Evolutionary conservation across 1,140 invertebrate species (phyloP).

Genomic region (Apocrypta bakeri): DNA sequence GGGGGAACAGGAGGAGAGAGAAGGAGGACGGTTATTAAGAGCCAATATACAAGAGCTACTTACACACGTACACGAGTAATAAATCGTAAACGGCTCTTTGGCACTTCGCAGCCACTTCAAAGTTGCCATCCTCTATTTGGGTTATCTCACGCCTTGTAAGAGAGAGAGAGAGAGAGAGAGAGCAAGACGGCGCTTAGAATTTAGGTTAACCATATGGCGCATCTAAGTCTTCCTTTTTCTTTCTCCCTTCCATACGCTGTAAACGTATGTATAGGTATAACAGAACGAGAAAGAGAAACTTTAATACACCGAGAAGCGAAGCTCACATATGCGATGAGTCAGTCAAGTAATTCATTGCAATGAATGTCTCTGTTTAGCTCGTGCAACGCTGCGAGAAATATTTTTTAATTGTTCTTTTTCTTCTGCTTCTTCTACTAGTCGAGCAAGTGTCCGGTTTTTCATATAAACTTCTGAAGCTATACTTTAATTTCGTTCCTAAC

Average conservation of each 20-base stretch:
- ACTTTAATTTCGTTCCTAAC: too few relatives aligned
- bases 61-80: not conserved
- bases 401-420: constrained; percentile 9
- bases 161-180: not conserved
- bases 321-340: constrained; percentile 19
- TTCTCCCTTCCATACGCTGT: constrained; percentile 30
- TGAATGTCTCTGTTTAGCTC: constrained; percentile 17
- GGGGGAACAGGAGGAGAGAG: not conserved
- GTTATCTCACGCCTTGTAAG: constrained; percentile 52
- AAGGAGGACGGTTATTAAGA: not conserved
- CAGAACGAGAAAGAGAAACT: constrained; percentile 40
- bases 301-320: constrained; percentile 52
- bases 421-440: too few relatives aligned
- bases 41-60: not conserved
- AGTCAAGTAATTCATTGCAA: constrained; percentile 34
- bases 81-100: constrained; percentile 26
- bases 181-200: constrained; percentile 58
- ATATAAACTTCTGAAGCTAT: not conserved
- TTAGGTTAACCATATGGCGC: constrained; percentile 64
- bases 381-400: not conserved
- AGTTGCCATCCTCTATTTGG: constrained; percentile 51
- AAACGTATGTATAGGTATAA: not conserved
- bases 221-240: constrained; percentile 55
- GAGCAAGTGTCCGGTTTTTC: not conserved
- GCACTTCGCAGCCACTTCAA: constrained; percentile 20